These are phyloP conservation scores for Chrysemys picta DNA, from an alignment of 2,113 vertebrate genomes.

Conservation along the genomic window DNA sequence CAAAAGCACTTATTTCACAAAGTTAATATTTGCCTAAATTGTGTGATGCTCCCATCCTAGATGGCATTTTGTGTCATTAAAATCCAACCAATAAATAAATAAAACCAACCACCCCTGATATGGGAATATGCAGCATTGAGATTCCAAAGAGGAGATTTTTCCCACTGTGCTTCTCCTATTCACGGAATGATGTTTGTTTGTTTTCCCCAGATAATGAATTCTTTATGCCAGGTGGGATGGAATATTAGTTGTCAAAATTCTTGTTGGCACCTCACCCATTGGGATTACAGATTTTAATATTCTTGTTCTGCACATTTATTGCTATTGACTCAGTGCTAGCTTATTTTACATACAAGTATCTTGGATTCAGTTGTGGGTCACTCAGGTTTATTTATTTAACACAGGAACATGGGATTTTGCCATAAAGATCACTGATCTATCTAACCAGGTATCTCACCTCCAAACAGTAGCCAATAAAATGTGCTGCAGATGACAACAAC, in stretches of 20 bases:
- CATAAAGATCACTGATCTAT: background rate
- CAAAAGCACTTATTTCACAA: background rate
- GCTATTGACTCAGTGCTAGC: background rate
- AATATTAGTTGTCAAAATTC: fast-evolving
- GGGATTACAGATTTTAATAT: background rate
- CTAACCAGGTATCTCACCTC: background rate
- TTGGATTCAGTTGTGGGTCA: background rate
- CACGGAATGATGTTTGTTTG: background rate
- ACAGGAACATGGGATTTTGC: background rate
- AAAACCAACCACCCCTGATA: no score
- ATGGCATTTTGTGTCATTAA: background rate
- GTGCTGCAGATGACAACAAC: background rate
- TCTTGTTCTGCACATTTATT: background rate
- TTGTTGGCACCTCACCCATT: fast-evolving
- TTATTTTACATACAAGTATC: background rate
- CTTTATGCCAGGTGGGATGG: background rate
- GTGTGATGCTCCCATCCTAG: background rate
- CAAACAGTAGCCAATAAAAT: background rate
- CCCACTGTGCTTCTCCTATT: background rate
- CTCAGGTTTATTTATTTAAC: background rate
- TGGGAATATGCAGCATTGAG: background rate
- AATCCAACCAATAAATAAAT: background rate
- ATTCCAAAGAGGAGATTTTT: background rate
- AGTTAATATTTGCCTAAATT: background rate
- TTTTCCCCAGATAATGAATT: fast-evolving